Evolutionary conservation across 2,113 vertebrate genomes (phyloP).

Genomic region (Takifugu bimaculatus): DNA sequence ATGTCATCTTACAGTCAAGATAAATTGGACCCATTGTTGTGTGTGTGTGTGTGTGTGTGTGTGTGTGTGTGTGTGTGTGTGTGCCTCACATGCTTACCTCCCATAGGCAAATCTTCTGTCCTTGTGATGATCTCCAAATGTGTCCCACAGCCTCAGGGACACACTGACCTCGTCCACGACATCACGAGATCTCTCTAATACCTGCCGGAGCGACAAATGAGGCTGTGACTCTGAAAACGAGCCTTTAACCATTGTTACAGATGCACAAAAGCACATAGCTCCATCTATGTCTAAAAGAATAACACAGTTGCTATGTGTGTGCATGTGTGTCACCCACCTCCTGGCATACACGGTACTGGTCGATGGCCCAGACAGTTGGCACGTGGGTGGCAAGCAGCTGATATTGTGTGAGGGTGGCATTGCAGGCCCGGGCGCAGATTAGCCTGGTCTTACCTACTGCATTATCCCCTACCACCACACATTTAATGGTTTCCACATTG

Average conservation of each 20-base stretch:
- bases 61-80: not conserved
- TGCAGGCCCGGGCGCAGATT: constrained; percentile 87
- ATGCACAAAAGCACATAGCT: not conserved
- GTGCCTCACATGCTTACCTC: constrained; percentile 63
- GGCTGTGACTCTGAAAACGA: not conserved
- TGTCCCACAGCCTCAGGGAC: constrained; percentile 83
- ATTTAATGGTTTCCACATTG: constrained; percentile 91
- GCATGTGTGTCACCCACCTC: constrained; percentile 72
- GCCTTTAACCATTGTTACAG: not conserved
- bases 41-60: not conserved
- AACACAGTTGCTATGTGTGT: constrained; percentile 22
- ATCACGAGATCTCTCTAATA: constrained; percentile 82
- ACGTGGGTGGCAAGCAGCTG: constrained; percentile 89
- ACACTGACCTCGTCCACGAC: constrained; percentile 84
- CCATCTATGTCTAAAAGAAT: constrained; percentile 9
- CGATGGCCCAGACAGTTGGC: constrained; percentile 89
- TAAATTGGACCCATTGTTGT: constrained; percentile 8
- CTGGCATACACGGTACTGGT: constrained; percentile 88
- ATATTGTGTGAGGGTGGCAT: constrained; percentile 89
- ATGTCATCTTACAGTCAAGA: constrained; percentile 20
- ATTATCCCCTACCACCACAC: constrained; percentile 89
- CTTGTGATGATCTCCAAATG: constrained; percentile 87
- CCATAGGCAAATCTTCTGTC: constrained; percentile 83
- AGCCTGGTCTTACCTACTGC: constrained; percentile 87
- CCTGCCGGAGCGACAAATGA: constrained; percentile 61